Conservation (phyloP, 53 echinoderm and acorn worm genomes). For the Paracentrotus lividus region DNA sequence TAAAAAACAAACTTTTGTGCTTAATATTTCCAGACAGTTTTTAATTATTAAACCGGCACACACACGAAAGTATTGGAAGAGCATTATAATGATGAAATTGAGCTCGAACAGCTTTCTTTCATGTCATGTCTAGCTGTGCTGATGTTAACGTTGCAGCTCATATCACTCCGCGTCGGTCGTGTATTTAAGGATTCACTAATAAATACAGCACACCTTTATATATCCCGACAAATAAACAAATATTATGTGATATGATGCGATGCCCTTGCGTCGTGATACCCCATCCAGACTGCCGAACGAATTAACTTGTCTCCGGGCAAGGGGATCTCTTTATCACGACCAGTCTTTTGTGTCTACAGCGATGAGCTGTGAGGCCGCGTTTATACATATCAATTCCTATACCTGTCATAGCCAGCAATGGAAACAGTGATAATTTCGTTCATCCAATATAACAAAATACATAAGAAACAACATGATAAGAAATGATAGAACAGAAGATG, state of each 20-base stretch:
- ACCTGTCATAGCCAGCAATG: too few relatives aligned
- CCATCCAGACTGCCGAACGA: not conserved
- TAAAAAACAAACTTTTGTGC: too few relatives aligned
- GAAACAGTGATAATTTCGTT: too few relatives aligned
- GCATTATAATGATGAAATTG: too few relatives aligned
- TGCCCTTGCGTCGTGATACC: not conserved
- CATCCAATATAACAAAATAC: too few relatives aligned
- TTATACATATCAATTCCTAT: too few relatives aligned
- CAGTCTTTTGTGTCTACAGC: not conserved
- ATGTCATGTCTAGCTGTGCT: not conserved
- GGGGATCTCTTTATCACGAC: not conserved
- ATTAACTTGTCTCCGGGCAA: slow-evolving; percentile 1
- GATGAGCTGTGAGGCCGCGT: slow-evolving; percentile 1
- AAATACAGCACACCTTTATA: not conserved
- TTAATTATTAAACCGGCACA: too few relatives aligned
- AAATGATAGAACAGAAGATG: too few relatives aligned
- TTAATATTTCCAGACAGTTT: too few relatives aligned
- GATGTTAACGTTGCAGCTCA: not conserved
- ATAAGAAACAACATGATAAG: too few relatives aligned
- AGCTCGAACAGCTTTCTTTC: too few relatives aligned
- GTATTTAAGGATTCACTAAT: not conserved
- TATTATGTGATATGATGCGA: not conserved
- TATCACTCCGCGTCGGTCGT: not conserved
- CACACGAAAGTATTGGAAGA: too few relatives aligned
- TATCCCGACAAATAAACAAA: slow-evolving; percentile 27